Base-by-base conservation (phyloP, 2,113 vertebrate genomes). In the Pogonocichla stellata region DNA sequence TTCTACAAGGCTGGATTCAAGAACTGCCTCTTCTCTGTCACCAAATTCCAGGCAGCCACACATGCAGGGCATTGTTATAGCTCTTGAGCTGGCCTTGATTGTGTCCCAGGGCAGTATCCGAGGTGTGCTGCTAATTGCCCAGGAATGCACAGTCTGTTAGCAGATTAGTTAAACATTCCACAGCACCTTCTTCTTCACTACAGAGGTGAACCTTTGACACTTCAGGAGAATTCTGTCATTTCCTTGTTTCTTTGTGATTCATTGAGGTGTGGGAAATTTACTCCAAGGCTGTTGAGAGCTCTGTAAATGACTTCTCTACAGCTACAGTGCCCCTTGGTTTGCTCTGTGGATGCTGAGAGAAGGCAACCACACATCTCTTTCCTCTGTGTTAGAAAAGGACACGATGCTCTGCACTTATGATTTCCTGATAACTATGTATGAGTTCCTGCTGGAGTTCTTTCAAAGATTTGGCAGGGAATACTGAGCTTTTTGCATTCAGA, bases 171-270 rank as follows among this genome's bases (percentile, higher is more conserved):
- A 38, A 91, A 81, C 69, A 62, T 86, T 97, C 74, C 82, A 77
- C 61, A 66, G 45, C 71, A 74, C 28, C 67, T 91, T 80, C 78
- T 79, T 84, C 54, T 93, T 86, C 42, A 50, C 47, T 40, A 3
- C 5, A 71, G 22, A 88, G 43, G 28, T 92, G 82, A 95, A 96
- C 90, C 88, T 96, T 77, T 95, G 92, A 86, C 86, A 95, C 95
- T 86, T 74, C 2, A 42, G 64, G 69, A 96, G 43, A 88, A 48
- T 96, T 93, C 36, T 95, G 56, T 74, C 81, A n/a, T 93, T 96
- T 96, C 93, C 93, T 88, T 60, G 26, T 95, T 88, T 86, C 79
- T 78, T 36, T 83, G 64, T 95, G 90, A 96, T 94, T 94, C 93
- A 94, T 3, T 75, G 19, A 90, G 43, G 93, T 86, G 92, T 70